Evolutionary conservation across 2,888 invertebrate species (phyloP).

Genomic region (Drosophila phalerata): DNA sequence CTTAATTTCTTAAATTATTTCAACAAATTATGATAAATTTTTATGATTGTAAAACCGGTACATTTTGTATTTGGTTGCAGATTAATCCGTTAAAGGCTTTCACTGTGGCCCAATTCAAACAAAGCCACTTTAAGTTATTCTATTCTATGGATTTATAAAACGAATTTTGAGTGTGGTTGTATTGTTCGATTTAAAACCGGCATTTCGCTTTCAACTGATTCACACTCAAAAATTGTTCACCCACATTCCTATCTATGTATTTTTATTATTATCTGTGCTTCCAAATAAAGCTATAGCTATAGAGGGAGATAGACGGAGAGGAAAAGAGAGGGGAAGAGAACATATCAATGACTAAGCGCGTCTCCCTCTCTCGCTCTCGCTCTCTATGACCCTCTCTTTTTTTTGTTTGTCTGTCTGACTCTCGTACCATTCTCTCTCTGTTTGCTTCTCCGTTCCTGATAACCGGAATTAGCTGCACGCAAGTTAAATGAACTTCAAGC

Average conservation of each 20-base stretch:
- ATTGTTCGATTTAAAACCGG: constrained; percentile 7
- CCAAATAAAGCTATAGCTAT: constrained; percentile 9
- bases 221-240: constrained; percentile 23
- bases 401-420: constrained; percentile 6
- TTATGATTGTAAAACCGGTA: background rate
- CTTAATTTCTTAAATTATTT: background rate
- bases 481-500: constrained; percentile 30
- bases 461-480: constrained; percentile 40
- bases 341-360: constrained; percentile 29
- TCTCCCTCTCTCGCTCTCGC: constrained; percentile 1
- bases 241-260: constrained; percentile 32
- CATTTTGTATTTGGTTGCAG: background rate
- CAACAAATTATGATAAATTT: background rate
- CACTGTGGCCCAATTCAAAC: constrained; percentile 9
- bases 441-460: constrained; percentile 26
- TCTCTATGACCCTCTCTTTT: background rate
- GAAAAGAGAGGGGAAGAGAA: background rate
- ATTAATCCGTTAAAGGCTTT: constrained; percentile 18
- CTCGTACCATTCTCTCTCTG: constrained; percentile 6
- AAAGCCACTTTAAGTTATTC: constrained; percentile 9
- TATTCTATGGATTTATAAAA: constrained; percentile 9
- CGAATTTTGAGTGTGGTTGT: constrained; percentile 2
- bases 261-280: constrained; percentile 15
- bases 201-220: constrained; percentile 25
- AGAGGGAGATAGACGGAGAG: background rate